Evolutionary conservation across 2,797 vertebrate genomes (phyloP), one percentile per base, ranked within the genome.

Genomic region (Brachyrhaphis roseni): DNA sequence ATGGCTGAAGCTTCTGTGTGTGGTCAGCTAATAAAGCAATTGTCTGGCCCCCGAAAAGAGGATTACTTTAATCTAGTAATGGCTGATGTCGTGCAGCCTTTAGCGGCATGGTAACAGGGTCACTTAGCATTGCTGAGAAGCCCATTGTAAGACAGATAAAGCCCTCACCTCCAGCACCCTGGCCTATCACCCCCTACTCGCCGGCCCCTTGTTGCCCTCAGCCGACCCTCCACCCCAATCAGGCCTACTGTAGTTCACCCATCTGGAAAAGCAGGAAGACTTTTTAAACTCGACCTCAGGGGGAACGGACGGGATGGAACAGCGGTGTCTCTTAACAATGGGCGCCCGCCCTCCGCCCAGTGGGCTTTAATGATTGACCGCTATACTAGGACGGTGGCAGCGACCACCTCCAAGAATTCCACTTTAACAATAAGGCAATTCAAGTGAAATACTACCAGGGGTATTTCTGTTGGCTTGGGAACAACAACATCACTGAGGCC

Each of bases 31-130:
- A 96, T 95, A 93, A 95, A 94, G 92, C 93, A 93, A 94, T 93
- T 94, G 95, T 95, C 94, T 95, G 89, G 85, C 57, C 87, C 49
- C 83, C 84, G 89, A 90, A 95, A 95, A 95, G 95, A 94, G 95
- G 95, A 96, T 96, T 96, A 96, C 91, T 95, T 95, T 95, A 96
- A 96, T 96, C 95, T 95, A 94, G 93, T 89, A 94, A 95, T 94
- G 93, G 93, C 90, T 79, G 64, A 85, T 74, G 88, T 92, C 64
- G 81, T 92, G 89, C 73, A 6, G 81, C 89, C 92, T 82, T 83
- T 90, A 84, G 87, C 66, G 78, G 87, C 13, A 49, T 90, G 90
- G 86, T 90, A 92, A 89, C 76, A 90, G 88, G 93, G 88, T 88
- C 87, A 82, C 72, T 45, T 46, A 72, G 84, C 87, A 88, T 74